Percentiles rank a stretch among this genome's conserved stretches.
These are phyloP conservation scores for Eurois occulta DNA, from an alignment of 2,888 invertebrate species.

Conservation along the genomic window DNA sequence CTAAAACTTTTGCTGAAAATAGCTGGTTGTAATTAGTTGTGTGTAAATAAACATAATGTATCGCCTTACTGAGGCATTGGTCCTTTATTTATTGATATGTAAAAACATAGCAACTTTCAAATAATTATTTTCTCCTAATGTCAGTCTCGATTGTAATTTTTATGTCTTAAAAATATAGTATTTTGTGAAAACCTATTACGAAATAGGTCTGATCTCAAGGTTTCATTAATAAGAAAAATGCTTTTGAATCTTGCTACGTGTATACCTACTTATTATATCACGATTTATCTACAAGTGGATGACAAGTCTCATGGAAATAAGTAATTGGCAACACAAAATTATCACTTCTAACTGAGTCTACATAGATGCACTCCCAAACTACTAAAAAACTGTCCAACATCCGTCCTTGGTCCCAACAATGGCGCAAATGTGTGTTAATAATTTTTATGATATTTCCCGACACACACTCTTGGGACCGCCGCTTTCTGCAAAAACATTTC, in stretches of 20 bases:
- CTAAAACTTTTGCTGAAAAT: too few species aligned
- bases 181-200: too few species aligned
- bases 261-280: too few species aligned
- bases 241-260: background rate
- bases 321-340: background rate
- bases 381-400: conserved; percentile 5
- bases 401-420: conserved; percentile 13
- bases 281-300: background rate
- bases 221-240: background rate
- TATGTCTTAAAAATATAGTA: too few species aligned
- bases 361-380: background rate
- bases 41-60: too few species aligned
- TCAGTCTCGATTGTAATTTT: too few species aligned
- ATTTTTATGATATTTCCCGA: conserved; percentile 26
- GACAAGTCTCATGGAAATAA: background rate
- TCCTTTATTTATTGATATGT: too few species aligned
- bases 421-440: conserved; percentile 36
- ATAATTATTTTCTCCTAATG: too few species aligned
- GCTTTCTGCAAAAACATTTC: conserved; percentile 26
- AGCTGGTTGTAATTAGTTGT: too few species aligned
- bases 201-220: background rate
- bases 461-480: conserved; percentile 23
- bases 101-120: too few species aligned
- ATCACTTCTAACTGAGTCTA: background rate
- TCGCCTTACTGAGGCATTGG: too few species aligned